phyloP scores from a whole-genome alignment of 2,797 vertebrate genomes.

The Chaenodraco wilsoni region DNA sequence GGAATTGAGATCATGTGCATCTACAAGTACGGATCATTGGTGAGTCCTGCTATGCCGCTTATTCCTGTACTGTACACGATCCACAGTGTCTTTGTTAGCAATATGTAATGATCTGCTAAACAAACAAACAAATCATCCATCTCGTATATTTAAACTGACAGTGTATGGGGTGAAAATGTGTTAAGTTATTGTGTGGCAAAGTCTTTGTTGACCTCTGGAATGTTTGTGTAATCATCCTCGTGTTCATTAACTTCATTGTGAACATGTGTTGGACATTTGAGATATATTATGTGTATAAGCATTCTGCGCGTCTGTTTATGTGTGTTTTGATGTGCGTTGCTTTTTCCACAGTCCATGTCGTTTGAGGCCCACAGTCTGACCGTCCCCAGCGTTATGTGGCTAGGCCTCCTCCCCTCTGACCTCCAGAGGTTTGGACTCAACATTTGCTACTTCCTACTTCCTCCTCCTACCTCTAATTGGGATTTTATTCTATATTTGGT shows the following conservation, averaged over 20 bases:
- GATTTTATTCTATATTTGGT: slow-evolving; percentile 82
- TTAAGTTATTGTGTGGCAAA: slow-evolving; percentile 36
- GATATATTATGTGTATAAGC: slow-evolving; percentile 19
- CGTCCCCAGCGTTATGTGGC: slow-evolving; percentile 94
- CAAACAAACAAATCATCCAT: slow-evolving; percentile 55
- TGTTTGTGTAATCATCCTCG: slow-evolving; percentile 50
- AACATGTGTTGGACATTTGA: slow-evolving; percentile 45
- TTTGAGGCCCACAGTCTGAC: slow-evolving; percentile 96
- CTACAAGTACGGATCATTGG: slow-evolving; percentile 98
- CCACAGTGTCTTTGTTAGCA: slow-evolving; percentile 51
- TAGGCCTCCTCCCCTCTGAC: slow-evolving; percentile 98
- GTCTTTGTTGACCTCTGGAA: slow-evolving; percentile 33
- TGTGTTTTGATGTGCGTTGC: slow-evolving; percentile 39
- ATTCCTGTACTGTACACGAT: slow-evolving; percentile 59
- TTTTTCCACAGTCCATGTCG: slow-evolving; percentile 91
- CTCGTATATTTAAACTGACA: slow-evolving; percentile 58
- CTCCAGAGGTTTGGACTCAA: slow-evolving; percentile 89
- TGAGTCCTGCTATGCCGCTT: slow-evolving; percentile 80
- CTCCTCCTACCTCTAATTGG: slow-evolving; percentile 78
- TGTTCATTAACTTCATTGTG: slow-evolving; percentile 43
- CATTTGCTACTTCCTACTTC: slow-evolving; percentile 77
- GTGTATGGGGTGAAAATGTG: slow-evolving; percentile 54
- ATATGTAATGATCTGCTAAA: slow-evolving; percentile 70
- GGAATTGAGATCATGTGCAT: slow-evolving; percentile 98
- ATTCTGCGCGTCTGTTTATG: slow-evolving; percentile 18